phyloP scores from a whole-genome alignment of 2,888 invertebrate species.

The Cerastoderma edule region DNA sequence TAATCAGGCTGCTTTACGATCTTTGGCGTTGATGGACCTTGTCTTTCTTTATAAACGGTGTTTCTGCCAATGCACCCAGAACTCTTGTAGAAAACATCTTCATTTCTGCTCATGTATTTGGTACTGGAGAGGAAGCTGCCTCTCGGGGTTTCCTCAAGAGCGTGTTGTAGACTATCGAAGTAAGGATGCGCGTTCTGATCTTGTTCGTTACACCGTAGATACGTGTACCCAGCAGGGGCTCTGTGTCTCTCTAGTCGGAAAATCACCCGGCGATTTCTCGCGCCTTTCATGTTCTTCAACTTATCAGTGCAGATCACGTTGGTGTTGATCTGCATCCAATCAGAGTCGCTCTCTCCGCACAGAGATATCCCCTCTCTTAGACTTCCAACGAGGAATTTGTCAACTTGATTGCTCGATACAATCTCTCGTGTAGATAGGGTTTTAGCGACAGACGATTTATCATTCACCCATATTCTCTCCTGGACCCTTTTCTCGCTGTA shows the following conservation, averaged over 20 bases:
- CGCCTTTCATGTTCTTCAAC: neutral
- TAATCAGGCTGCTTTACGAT: neutral
- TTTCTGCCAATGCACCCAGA: constrained; percentile 16
- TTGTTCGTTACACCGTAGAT: neutral
- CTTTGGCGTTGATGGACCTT: constrained; percentile 29
- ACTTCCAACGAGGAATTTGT: constrained; percentile 29
- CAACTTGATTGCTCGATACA: neutral
- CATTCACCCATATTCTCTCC: constrained; percentile 4
- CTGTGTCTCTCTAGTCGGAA: constrained; percentile 9
- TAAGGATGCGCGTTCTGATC: neutral
- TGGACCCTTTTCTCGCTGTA: constrained; percentile 23
- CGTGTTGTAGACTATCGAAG: neutral
- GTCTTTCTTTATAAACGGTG: constrained; percentile 4
- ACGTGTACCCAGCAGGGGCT: constrained; percentile 12
- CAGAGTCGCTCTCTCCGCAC: constrained; percentile 4
- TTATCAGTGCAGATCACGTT: constrained; percentile 13
- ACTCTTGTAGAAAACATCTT: constrained; percentile 11
- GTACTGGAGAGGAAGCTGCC: constrained; percentile 5
- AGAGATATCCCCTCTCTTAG: constrained; percentile 19
- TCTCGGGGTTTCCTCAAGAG: neutral
- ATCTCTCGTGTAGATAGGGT: constrained; percentile 11
- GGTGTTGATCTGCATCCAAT: constrained; percentile 20
- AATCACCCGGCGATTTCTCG: neutral
- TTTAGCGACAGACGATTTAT: constrained; percentile 4
- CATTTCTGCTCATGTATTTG: constrained; percentile 6